Evolutionary conservation across 2,113 vertebrate genomes (phyloP), one percentile per base, ranked within the genome.

Genomic region (Protobothrops flavoviridis): DNA sequence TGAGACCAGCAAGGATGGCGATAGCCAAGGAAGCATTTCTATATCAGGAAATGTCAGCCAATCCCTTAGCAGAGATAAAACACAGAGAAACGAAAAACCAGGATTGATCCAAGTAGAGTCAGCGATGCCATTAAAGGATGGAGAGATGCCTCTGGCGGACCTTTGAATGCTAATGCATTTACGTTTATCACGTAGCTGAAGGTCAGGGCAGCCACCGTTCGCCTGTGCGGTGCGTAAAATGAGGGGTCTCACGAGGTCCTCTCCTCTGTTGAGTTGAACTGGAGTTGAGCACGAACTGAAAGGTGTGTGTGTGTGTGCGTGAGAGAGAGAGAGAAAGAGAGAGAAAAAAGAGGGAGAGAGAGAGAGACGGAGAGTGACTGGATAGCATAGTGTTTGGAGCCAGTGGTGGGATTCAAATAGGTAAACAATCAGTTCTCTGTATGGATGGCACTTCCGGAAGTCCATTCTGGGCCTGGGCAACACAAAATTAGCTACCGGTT

Each of bases 21-120:
- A 5, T 87, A 0, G 0, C 15, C 11, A 64, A 89, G 96, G 94
- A 85, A 93, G 0, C 53, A 86, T 57, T 53, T 87, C 85, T 57
- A 53, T 85, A 91, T 24, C 61, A 94, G 88, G 85, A 96, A 23
- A 57, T 94, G 91, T 93, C 91, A 33, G 3, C 81, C 93, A 92
- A 91, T 95, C 89, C 94, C 87, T 69, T 50, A 50, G 93, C 92
- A 33, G 90, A 95, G 53, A 21, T 86, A 50, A 0, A 39, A 45
- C 26, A 93, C 50, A 1, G 33, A 1, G 1, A 74, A 57, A 24
- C 87, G 91, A 87, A 33, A 91, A 13, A 23, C 91, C 88, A 39
- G 13, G n/a, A 81, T 39, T 8, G 69, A n/a, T n/a, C 69, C 69
- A 81, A 15, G 69, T 20, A 39, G n/a, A 81, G n/a, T 15, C 69